Evolutionary conservation across 2,888 invertebrate genomes (phyloP), one percentile per base, ranked within the genome.

Genomic region (Ctena decussata): DNA sequence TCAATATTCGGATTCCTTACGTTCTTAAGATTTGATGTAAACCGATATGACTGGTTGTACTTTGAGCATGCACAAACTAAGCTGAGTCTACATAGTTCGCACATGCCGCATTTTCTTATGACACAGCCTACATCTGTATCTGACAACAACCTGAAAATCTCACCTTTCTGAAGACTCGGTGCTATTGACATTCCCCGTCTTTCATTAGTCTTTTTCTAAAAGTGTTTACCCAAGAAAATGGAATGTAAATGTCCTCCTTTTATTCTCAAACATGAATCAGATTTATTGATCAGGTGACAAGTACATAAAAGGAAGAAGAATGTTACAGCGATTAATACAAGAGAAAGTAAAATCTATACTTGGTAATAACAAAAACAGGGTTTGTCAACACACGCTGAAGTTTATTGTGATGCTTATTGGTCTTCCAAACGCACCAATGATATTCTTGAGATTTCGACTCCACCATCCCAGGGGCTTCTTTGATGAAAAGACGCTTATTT

Each of bases 171-270:
- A 57, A 57, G 57, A 27, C n/a, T 27, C 24, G n/a, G 27, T 6
- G 12, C 57, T 57, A 57, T 57, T 27, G 57, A 57, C 27, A 24
- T 5, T 57, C 27, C n/a, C 27, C 57, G 57, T 57, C 57, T 57
- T 57, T 57, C 57, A 57, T 57, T 57, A 57, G 57, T 57, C 57
- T 57, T 57, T 41, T 53, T 69, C 77, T 76, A 76, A 77, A 81
- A 81, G 77, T 87, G 84, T 87, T 87, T 84, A 87, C 86, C 82
- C 82, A 87, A 87, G 86, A 87, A 84, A 84, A 87, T 84, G 86
- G 86, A 79, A 87, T 73, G 46, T 76, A 60, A 84, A 79, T 72
- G 78, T 79, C 82, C 83, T 84, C 82, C 73, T 84, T 81, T 81
- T 49, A 44, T 84, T 84, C 57, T 82, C 86, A 82, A 87, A 87